These are phyloP conservation scores for Pachypsylla venusta DNA, from an alignment of 1,140 invertebrate genomes.

Conservation along the genomic window DNA sequence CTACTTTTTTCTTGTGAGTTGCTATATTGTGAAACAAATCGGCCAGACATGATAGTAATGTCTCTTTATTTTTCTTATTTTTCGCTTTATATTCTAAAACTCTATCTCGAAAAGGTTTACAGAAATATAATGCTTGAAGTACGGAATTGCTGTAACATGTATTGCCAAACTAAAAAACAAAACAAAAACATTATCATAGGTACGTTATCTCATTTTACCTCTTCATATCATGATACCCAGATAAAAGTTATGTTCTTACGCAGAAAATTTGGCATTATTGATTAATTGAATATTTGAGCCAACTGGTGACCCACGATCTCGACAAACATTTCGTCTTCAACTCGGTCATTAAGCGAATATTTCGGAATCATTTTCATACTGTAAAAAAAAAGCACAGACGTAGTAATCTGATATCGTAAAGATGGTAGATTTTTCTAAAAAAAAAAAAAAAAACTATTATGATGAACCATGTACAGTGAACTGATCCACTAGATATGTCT, in stretches of 20 bases:
- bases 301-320: not conserved
- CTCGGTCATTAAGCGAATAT: not conserved
- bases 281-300: not conserved
- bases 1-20: conserved; percentile 98
- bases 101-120: conserved; percentile 95
- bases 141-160: conserved; percentile 99
- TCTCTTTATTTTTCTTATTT: conserved; percentile 96
- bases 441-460: too few species aligned
- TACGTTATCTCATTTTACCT: too few species aligned
- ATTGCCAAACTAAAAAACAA: conserved; percentile 86
- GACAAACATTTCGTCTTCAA: not conserved
- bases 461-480: too few species aligned
- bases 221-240: not conserved
- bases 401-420: too few species aligned
- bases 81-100: conserved; percentile 97
- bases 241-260: not conserved
- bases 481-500: too few species aligned
- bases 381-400: too few species aligned
- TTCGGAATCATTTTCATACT: too few species aligned
- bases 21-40: conserved; percentile 98
- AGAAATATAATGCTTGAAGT: conserved; percentile 97
- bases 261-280: not conserved
- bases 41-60: conserved; percentile 88
- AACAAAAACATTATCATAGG: conserved; percentile 11
- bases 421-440: too few species aligned